Base-by-base conservation (phyloP, 2,797 vertebrate genomes). In the Enteromius anoplus region DNA sequence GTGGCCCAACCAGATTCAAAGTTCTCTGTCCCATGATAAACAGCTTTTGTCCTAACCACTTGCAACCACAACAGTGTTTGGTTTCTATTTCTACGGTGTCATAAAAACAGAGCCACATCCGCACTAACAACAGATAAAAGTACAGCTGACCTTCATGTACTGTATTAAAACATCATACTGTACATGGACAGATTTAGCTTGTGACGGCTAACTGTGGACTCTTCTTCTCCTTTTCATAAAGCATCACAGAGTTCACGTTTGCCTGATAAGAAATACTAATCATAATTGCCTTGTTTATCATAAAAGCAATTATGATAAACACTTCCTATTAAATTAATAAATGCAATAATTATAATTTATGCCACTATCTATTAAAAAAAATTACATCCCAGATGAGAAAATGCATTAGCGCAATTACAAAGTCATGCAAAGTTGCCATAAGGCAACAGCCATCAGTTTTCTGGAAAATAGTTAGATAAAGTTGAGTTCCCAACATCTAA, bases 121-220 rank as follows among this genome's bases (percentile, higher is more conserved):
- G 47, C 14, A 26, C 14, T 47, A 9, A 47, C 23, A 29, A 47
- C 14, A 14, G 23, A 49, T 26, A 8, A 7, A 70, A 47, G n/a
- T 26, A 26, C 42, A 19, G 69, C 42, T 29, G 69, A 71, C 69
- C 23, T 29, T 49, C 4, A 26, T 29, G 69, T 49, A 49, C 58
- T 60, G 58, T 26, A 60, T 60, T 53, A 34, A 73, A 68, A 68
- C 29, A 53, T 53, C 29, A 73, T 34, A 60, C 23, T 26, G 23
- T 60, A 53, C 29, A 73, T 73, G 71, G 10, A 73, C 14, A 49
- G 47, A 72, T 51, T 73, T n/a, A n/a, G 29, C 29, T 53, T 53
- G 4, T 9, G 26, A 34, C 9, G 51, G 45, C 17, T 72, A 72
- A 72, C 47, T 51, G 45, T 32, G 69, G 34, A 40, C 69, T 21